A percentile compares a stretch with the other conserved stretches of the same genome.
phyloP scores from a whole-genome alignment of 2,113 vertebrate species.

The Oncorhynchus masou region DNA sequence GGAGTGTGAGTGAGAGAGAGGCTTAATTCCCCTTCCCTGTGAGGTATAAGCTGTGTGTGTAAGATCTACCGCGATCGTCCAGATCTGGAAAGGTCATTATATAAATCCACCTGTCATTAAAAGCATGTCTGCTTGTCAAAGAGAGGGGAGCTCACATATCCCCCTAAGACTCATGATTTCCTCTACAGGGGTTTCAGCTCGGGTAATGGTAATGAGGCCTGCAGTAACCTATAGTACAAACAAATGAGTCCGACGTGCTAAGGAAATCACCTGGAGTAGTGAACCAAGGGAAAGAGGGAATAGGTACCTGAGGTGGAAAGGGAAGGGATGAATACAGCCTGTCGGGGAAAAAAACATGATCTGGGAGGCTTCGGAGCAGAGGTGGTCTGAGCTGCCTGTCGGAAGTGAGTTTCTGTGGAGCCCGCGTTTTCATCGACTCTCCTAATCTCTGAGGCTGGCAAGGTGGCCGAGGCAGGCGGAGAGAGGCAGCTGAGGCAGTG shows the following conservation, averaged over 20 bases:
- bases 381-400: not conserved
- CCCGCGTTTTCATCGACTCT: slow-evolving; percentile 45
- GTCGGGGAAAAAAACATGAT: not conserved
- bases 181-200: slow-evolving; percentile 1
- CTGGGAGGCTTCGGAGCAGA: not conserved
- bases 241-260: not conserved
- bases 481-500: too few species aligned
- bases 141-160: not conserved
- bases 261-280: slow-evolving; percentile 9
- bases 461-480: not conserved
- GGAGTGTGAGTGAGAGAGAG: not conserved
- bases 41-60: not conserved
- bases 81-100: slow-evolving; percentile 56
- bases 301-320: not conserved
- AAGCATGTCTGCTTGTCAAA: slow-evolving; percentile 18
- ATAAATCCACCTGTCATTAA: slow-evolving; percentile 27
- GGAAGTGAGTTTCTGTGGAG: not conserved
- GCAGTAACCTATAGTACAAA: not conserved
- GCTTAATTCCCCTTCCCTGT: not conserved
- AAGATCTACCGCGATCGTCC: not conserved
- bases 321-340: not conserved
- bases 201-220: slow-evolving; percentile 7
- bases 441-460: not conserved
- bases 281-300: not conserved
- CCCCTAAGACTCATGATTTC: not conserved